These are phyloP conservation scores for Caenorhabditis wallacei DNA, from an alignment of 2,888 invertebrate species.

Conservation along the genomic window DNA sequence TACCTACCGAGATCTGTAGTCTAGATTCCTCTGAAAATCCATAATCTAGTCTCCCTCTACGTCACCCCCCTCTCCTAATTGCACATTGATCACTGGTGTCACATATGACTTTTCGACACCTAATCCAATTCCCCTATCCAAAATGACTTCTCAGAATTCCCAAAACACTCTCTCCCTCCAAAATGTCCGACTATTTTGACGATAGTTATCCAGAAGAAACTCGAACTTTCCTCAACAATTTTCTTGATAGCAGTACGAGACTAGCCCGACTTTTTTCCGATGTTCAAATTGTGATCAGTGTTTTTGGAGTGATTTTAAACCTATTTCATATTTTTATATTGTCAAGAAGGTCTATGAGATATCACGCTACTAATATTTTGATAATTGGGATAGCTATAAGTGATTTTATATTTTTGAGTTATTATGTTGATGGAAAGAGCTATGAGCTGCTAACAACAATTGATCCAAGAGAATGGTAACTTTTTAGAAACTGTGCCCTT, in stretches of 20 bases:
- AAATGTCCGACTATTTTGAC: conserved; percentile 2
- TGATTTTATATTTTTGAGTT: conserved; percentile 8
- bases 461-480: neutral
- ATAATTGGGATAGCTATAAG: conserved; percentile 38
- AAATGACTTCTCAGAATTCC: too few relatives aligned
- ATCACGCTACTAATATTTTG: conserved; percentile 11
- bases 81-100: too few relatives aligned
- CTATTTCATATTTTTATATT: conserved; percentile 16
- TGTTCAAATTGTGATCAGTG: neutral
- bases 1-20: too few relatives aligned
- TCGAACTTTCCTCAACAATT: neutral
- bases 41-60: too few relatives aligned
- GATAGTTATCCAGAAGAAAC: neutral
- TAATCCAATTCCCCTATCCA: too few relatives aligned
- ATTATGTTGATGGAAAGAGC: conserved; percentile 1
- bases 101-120: too few relatives aligned
- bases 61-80: too few relatives aligned
- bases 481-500: neutral
- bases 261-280: neutral
- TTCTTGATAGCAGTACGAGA: neutral
- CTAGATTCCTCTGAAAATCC: too few relatives aligned
- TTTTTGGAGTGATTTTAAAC: neutral
- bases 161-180: neutral
- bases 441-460: neutral
- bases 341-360: conserved; percentile 2